phyloP scores from a whole-genome alignment of 2,888 invertebrate species.

The Trichopoda pennipes region DNA sequence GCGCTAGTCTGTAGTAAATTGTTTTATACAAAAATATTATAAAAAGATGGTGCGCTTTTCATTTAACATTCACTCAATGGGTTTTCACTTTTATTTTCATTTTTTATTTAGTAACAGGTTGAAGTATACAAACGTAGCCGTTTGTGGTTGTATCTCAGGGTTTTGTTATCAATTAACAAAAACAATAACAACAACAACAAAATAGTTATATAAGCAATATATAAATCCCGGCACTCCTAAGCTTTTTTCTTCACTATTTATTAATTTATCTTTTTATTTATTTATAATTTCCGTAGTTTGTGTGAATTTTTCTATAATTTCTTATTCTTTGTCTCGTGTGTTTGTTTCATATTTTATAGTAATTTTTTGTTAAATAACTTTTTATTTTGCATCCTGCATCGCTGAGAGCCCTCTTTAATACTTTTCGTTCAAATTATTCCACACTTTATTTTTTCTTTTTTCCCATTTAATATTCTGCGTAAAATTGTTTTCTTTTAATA shows the following conservation, averaged over 20 bases:
- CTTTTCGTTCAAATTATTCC: not conserved
- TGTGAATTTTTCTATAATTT: not conserved
- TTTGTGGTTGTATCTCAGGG: not conserved
- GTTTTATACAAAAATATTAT: not conserved
- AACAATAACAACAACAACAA: not conserved
- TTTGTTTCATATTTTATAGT: conserved; percentile 19
- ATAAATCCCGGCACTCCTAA: conserved; percentile 1
- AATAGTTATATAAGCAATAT: not conserved
- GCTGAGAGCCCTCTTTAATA: not conserved
- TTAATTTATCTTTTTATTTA: not conserved
- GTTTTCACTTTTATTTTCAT: conserved; percentile 1
- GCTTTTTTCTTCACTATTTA: not conserved
- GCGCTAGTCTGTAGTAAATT: conserved; percentile 33
- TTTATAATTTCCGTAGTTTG: too few species aligned
- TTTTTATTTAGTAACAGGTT: conserved; percentile 1
- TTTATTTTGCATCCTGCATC: conserved; percentile 12
- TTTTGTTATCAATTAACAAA: conserved; percentile 28
- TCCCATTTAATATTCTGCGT: conserved; percentile 30
- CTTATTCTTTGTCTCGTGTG: not conserved
- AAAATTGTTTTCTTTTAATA: conserved; percentile 47
- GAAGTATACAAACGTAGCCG: not conserved
- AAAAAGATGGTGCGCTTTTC: not conserved
- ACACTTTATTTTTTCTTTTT: not conserved
- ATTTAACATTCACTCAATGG: conserved; percentile 9
- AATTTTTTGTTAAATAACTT: conserved; percentile 20